Percentiles rank a stretch among this genome's conserved stretches.
These are phyloP conservation scores for Drosophila oshimai DNA, from an alignment of 1,140 invertebrate genomes.

Conservation along the genomic window DNA sequence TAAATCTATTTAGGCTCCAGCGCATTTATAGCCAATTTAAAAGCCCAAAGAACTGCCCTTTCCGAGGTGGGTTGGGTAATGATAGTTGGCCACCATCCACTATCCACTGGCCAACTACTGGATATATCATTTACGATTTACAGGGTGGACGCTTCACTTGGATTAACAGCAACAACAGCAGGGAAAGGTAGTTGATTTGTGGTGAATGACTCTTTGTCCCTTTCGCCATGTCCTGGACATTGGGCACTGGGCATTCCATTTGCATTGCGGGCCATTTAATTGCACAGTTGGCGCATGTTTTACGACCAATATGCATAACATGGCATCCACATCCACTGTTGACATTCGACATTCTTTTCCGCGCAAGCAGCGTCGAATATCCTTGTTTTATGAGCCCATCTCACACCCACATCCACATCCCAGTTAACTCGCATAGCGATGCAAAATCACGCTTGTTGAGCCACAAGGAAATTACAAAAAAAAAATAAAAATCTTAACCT, in stretches of 20 bases:
- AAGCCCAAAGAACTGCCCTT: constrained; percentile 41
- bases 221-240: constrained; percentile 35
- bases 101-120: neutral
- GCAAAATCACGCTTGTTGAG: constrained; percentile 58
- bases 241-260: constrained; percentile 51
- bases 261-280: constrained; percentile 66
- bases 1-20: constrained; percentile 76
- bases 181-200: constrained; percentile 34
- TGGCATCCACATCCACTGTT: constrained; percentile 40
- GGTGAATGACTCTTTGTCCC: constrained; percentile 29
- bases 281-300: constrained; percentile 71
- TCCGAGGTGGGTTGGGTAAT: constrained; percentile 5
- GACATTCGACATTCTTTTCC: constrained; percentile 39
- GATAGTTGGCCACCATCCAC: constrained; percentile 18
- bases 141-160: constrained; percentile 21
- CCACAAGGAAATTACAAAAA: neutral
- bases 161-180: neutral
- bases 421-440: constrained; percentile 32
- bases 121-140: constrained; percentile 42
- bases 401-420: constrained; percentile 2
- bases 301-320: constrained; percentile 54
- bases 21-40: constrained; percentile 77
- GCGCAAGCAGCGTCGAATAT: constrained; percentile 24
- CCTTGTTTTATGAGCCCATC: constrained; percentile 33
- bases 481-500: neutral